Percentiles rank a stretch among this genome's conserved stretches.
Evolutionary conservation across 2,888 invertebrate species (phyloP).

Genomic region (Scaptomyza reducta): DNA sequence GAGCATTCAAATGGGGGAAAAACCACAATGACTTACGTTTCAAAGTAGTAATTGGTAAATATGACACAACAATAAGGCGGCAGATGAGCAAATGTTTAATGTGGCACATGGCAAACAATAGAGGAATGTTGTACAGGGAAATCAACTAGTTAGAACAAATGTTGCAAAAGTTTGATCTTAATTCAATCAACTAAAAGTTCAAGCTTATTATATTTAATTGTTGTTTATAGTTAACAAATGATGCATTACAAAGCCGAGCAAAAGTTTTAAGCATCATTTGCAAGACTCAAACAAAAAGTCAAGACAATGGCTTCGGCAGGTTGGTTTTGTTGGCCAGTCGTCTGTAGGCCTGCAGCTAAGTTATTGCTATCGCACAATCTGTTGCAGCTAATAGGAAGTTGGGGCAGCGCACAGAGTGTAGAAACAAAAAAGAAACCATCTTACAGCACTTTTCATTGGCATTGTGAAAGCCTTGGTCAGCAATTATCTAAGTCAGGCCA

Average conservation of each 20-base stretch:
- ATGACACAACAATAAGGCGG: slow-evolving; percentile 13
- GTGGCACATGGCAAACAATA: slow-evolving; percentile 6
- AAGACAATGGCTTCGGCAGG: slow-evolving; percentile 45
- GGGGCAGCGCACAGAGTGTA: slow-evolving; percentile 25
- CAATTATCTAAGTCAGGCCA: slow-evolving; percentile 76
- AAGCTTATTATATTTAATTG: slow-evolving; percentile 61
- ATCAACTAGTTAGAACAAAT: background rate
- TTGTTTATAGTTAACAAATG: slow-evolving; percentile 54
- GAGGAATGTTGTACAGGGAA: background rate
- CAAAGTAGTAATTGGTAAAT: slow-evolving; percentile 55
- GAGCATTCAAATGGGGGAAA: slow-evolving; percentile 41
- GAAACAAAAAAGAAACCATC: slow-evolving; percentile 28
- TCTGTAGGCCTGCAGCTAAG: slow-evolving; percentile 58
- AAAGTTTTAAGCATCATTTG: background rate
- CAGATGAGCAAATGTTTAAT: slow-evolving; percentile 25
- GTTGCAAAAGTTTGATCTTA: too few species aligned
- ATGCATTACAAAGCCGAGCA: slow-evolving; percentile 50
- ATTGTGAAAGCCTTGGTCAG: slow-evolving; percentile 73
- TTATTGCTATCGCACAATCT: slow-evolving; percentile 78
- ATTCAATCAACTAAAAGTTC: background rate
- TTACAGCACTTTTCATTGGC: slow-evolving; percentile 66
- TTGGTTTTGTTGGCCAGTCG: slow-evolving; percentile 24
- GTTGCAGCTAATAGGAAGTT: slow-evolving; percentile 76
- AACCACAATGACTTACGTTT: slow-evolving; percentile 50
- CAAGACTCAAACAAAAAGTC: slow-evolving; percentile 11